Evolutionary conservation across 2,797 vertebrate species (phyloP).

Genomic region (Cetoscarus ocellatus): DNA sequence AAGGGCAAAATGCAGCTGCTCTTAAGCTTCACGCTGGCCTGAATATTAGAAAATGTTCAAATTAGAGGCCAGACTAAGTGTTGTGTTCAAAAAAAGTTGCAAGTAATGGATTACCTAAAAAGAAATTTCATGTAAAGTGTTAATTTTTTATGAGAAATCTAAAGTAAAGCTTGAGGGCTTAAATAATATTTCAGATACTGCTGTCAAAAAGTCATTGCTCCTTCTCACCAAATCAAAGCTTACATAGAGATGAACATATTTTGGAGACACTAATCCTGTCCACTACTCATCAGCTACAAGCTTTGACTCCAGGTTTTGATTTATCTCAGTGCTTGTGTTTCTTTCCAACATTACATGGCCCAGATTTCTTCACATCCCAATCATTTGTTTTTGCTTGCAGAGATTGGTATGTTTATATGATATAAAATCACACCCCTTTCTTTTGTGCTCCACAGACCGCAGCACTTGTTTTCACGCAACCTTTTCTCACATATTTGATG

Average conservation of each 20-base stretch:
- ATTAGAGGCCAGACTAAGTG: neutral
- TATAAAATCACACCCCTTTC: too few species aligned
- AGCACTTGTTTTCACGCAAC: too few species aligned
- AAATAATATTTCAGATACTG: neutral
- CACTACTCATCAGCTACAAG: neutral
- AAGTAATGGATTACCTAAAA: neutral
- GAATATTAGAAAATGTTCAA: slow-evolving; percentile 18
- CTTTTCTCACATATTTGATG: too few species aligned
- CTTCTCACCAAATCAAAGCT: neutral
- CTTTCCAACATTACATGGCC: neutral
- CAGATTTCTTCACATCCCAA: neutral
- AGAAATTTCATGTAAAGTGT: neutral
- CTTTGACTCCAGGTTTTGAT: neutral
- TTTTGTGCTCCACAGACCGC: too few species aligned
- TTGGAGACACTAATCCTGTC: neutral
- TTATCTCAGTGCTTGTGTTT: neutral
- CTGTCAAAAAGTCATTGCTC: neutral
- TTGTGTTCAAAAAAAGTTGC: neutral
- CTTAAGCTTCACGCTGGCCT: slow-evolving; percentile 9
- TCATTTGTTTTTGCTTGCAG: neutral
- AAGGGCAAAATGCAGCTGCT: slow-evolving; percentile 10
- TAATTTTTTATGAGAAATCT: neutral
- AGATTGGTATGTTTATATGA: neutral
- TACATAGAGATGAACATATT: neutral
- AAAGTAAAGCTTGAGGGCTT: too few species aligned